Conservation (phyloP, 2,888 invertebrate species). For the Craniophora ligustri region DNA sequence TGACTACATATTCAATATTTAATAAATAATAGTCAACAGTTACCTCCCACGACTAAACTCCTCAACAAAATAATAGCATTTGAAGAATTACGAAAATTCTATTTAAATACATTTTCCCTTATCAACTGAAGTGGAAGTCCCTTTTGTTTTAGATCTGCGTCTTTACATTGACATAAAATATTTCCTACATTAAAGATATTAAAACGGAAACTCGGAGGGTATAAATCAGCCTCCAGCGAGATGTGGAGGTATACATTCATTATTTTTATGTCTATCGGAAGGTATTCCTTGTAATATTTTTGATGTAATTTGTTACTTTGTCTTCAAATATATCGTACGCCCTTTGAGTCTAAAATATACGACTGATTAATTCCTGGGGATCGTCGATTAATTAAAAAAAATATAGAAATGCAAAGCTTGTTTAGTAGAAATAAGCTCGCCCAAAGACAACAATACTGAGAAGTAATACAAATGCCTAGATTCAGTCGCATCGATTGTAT, state of each 20-base stretch:
- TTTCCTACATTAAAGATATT: conserved; percentile 45
- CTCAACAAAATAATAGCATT: too few relatives aligned
- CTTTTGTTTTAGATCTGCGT: conserved; percentile 1
- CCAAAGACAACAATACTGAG: too few relatives aligned
- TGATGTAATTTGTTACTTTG: not conserved
- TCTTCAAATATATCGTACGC: not conserved
- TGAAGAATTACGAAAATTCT: conserved; percentile 5
- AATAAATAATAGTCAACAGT: too few relatives aligned
- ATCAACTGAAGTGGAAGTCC: conserved; percentile 14
- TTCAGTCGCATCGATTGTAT: too few relatives aligned
- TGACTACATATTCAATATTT: too few relatives aligned
- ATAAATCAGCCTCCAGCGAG: conserved; percentile 24
- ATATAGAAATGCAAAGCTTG: too few relatives aligned
- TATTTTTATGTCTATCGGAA: conserved; percentile 21
- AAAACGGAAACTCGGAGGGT: conserved; percentile 25
- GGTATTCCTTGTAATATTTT: conserved; percentile 12
- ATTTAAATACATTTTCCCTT: conserved; percentile 3
- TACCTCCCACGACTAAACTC: too few relatives aligned
- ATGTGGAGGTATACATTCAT: conserved; percentile 26
- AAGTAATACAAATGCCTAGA: too few relatives aligned
- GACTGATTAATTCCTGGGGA: too few relatives aligned
- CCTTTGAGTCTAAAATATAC: too few relatives aligned
- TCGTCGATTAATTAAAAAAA: too few relatives aligned
- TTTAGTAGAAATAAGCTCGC: too few relatives aligned
- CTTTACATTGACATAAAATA: conserved; percentile 33